Conservation (phyloP, 2,888 invertebrate genomes). For the Diogma glabrata region DNA sequence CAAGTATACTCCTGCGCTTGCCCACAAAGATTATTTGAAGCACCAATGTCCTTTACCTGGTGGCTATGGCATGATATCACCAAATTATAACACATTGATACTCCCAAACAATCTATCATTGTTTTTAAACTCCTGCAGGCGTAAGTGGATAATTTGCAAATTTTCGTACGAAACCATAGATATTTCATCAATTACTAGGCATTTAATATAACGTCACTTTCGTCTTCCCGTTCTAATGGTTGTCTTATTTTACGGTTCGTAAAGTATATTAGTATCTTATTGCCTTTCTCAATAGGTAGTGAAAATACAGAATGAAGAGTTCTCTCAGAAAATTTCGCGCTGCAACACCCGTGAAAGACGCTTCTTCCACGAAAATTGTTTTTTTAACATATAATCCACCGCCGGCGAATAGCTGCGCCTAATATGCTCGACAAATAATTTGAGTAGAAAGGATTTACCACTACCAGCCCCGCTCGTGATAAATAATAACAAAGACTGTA, state of each 20-base stretch:
- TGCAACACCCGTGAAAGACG: conserved; percentile 24
- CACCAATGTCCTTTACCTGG: background rate
- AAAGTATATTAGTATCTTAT: conserved; percentile 9
- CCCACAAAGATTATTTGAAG: background rate
- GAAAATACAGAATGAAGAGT: conserved; percentile 12
- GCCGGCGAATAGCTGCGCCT: no score
- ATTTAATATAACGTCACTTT: background rate
- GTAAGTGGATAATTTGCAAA: no score
- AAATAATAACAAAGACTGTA: background rate
- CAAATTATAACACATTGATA: background rate
- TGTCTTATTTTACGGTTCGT: conserved; percentile 12
- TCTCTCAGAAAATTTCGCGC: conserved; percentile 19
- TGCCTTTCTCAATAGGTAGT: conserved; percentile 15
- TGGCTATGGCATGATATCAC: background rate
- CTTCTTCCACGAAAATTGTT: background rate
- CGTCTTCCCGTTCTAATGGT: background rate
- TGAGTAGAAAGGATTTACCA: conserved; percentile 1
- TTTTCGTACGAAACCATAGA: conserved; percentile 2
- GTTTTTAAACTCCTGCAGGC: background rate
- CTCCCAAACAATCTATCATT: background rate
- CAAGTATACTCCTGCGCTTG: background rate
- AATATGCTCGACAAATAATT: conserved; percentile 1
- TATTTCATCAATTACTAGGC: background rate
- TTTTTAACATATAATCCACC: background rate
- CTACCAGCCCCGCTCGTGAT: background rate